Base-by-base conservation (phyloP, 2,797 vertebrate genomes). In the Melanotaenia parkinsoni region DNA sequence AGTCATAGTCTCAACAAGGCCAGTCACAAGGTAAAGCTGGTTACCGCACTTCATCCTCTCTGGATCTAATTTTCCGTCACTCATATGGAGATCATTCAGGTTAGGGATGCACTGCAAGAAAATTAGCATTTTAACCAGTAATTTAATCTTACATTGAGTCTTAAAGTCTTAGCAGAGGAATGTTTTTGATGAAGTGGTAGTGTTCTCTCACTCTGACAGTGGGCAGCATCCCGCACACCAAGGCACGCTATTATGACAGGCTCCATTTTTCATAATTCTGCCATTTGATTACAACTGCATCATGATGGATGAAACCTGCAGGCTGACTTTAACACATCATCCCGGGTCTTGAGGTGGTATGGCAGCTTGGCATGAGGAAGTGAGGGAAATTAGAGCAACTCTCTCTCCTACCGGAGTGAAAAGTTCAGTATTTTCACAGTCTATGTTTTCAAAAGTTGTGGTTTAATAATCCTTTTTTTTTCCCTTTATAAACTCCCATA, bases 251-350 rank as follows among this genome's bases (percentile, higher is more conserved):
- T 71, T 43, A 32, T 93, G 92, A 94, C 94, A 95, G 91, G 47
- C 86, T 80, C 89, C 90, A 94, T 94, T 93, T 94, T 92, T 94
- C 93, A 94, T 94, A 90, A 92, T 92, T 91, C 87, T 72, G 81
- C 83, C 67, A 77, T 93, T 91, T 93, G 91, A 94, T 93, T 92
- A 92, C 89, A 70, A 73, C 78, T 38, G 79, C 56, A 78, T 81
- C 58, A 61, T 94, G 94, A 95, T 94, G 87, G 93, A 95, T 94
- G 93, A 90, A 84, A 88, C 83, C 84, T 68, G 47, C 73, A 24
- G 66, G 58, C 74, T 81, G 91, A 89, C 87, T 91, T 76, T 24
- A 83, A 83, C 74, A 40, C 78, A 71, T 83, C 82, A 14, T 8
- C 59, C 73, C 2, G 72, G 70, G 72, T 71, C 80, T 80, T 2